These are phyloP conservation scores for Neosalanx taihuensis DNA, from an alignment of 2,797 vertebrate genomes.

Conservation along the genomic window DNA sequence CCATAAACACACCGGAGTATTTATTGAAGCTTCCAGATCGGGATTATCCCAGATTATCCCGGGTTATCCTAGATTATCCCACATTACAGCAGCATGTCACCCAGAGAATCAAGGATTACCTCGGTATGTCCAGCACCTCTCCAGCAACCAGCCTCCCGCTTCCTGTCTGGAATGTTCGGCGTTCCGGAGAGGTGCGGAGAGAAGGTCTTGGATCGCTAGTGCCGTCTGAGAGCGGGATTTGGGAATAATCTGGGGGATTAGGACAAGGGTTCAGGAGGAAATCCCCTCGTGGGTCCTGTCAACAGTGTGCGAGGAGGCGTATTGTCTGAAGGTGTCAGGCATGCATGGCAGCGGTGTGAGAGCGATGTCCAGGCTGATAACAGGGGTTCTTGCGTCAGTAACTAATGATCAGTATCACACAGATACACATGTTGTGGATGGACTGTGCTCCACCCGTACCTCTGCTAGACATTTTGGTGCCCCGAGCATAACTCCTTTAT, in stretches of 20 bases:
- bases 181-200: constrained; percentile 15
- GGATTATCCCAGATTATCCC: constrained; percentile 4
- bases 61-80: too few species aligned
- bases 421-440: too few species aligned
- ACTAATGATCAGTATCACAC: too few species aligned
- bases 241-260: constrained; percentile 20
- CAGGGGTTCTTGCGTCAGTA: too few species aligned
- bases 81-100: neutral
- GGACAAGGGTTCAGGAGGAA: constrained; percentile 24
- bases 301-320: constrained; percentile 35
- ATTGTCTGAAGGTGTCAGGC: too few species aligned
- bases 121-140: neutral
- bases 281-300: constrained; percentile 27
- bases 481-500: too few species aligned
- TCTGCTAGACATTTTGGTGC: too few species aligned
- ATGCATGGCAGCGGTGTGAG: too few species aligned
- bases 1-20: constrained; percentile 28
- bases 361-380: too few species aligned
- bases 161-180: neutral
- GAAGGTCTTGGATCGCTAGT: constrained; percentile 17
- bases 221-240: neutral
- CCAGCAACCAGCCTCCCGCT: neutral
- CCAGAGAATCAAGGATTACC: neutral
- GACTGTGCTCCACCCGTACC: too few species aligned
- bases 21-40: constrained; percentile 5